A percentile compares a stretch with the other conserved stretches of the same genome.
phyloP scores from a whole-genome alignment of 2,888 invertebrate species.

The Syrphus vitripennis region DNA sequence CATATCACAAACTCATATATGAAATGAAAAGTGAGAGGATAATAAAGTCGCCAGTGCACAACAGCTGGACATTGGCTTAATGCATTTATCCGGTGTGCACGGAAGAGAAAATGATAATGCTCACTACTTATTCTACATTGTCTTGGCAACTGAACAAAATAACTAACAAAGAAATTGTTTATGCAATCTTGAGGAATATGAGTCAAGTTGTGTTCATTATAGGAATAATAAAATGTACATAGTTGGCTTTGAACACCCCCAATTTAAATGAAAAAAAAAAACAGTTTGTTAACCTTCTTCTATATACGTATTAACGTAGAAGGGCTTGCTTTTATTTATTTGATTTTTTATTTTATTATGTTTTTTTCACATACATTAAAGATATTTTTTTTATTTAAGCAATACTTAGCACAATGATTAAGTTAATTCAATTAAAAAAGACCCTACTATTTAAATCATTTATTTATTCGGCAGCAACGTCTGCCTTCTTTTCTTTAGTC shows the following conservation, averaged over 20 bases:
- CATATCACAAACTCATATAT: neutral
- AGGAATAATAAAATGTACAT: neutral
- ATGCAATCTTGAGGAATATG: constrained; percentile 31
- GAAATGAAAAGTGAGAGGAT: constrained; percentile 51
- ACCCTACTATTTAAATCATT: neutral
- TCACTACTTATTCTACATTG: constrained; percentile 18
- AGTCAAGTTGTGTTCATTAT: constrained; percentile 13
- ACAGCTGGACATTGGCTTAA: constrained; percentile 34
- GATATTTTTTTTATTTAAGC: constrained; percentile 24
- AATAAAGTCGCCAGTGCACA: constrained; percentile 7
- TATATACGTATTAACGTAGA: constrained; percentile 1
- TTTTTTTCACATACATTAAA: constrained; percentile 23
- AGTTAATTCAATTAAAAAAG: constrained; percentile 17
- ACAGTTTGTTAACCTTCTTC: neutral
- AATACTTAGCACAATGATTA: constrained; percentile 32
- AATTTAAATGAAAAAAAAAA: neutral
- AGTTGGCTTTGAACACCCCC: neutral
- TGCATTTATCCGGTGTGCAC: constrained; percentile 25
- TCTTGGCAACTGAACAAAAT: constrained; percentile 18
- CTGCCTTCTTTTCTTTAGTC: constrained; percentile 40
- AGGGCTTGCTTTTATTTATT: neutral
- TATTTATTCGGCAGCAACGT: constrained; percentile 30
- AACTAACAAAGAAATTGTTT: constrained; percentile 3
- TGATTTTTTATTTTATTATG: constrained; percentile 23
- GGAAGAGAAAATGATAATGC: constrained; percentile 33